Base-by-base conservation (phyloP, 2,113 vertebrate genomes). In the Alces alces region DNA sequence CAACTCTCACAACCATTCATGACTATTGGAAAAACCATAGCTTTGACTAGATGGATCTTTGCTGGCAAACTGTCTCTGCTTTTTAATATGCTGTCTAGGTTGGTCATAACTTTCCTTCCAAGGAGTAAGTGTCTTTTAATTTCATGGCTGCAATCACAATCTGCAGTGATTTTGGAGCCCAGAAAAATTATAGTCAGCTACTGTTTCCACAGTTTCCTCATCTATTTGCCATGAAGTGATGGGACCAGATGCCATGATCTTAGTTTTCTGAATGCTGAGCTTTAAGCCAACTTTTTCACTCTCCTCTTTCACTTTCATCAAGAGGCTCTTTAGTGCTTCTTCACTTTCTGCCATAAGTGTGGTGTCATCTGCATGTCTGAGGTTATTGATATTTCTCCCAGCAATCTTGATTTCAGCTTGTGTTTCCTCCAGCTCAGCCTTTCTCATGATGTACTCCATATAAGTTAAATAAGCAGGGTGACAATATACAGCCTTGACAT, bases 371-470 rank as follows among this genome's bases (percentile, higher is more conserved):
- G 33, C 64, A 36, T 66, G 21, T 36, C 33, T 66, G 8, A 66
- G 9, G 17, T 66, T 10, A 11, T 36, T 66, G 5, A 66, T 66
- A 66, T 36, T 21, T 66, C 33, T 70, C 2, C 64, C 2, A 9
- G 17, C 4, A 36, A 36, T 70, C 17, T 70, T 36, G n/a, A 1
- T 70, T 70, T 17, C n/a, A 70, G 8, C 4, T 66, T 66, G 17
- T 66, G 8, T 1, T 66, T 66, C 33, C 1, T 21, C 33, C 2
- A 36, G 64, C 8, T 8, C 33, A 66, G 33, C 0, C 0, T 66
- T 66, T 66, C 64, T 66, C 33, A 36, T 21, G 64, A 66, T 36
- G 16, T 36, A 11, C 17, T 66, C 64, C 0, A 66, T 36, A 36
- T 2, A 66, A 36, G 33, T 66, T 66, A 66, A 66, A 66, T 66